Percentiles rank a stretch among this genome's conserved stretches.
phyloP scores from a whole-genome alignment of 2,113 vertebrate genomes.

The Mobula hypostoma region DNA sequence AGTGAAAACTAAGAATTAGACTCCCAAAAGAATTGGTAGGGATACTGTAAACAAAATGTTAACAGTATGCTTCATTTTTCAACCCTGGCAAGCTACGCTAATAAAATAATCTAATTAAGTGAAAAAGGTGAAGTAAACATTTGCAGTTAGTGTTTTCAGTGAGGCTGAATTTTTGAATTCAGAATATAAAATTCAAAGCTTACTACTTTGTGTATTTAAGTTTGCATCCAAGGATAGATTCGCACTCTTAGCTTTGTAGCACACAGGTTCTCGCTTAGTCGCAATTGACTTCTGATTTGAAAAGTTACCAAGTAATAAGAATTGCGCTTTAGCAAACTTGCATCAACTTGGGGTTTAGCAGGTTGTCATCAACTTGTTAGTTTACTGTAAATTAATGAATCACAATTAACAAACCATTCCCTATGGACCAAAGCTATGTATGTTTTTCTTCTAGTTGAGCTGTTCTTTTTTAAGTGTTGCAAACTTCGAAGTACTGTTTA shows the following conservation, averaged over 20 bases:
- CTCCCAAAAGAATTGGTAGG: background rate
- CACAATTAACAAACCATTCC: background rate
- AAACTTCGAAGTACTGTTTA: background rate
- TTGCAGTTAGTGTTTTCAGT: constrained; percentile 53
- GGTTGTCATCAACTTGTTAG: background rate
- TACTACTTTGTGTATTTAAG: background rate
- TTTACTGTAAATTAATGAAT: background rate
- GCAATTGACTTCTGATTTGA: background rate
- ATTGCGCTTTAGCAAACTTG: background rate
- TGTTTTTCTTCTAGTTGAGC: background rate
- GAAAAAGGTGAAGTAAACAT: constrained; percentile 53
- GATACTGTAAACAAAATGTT: background rate
- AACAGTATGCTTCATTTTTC: background rate
- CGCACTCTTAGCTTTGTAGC: too few species aligned
- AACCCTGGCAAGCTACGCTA: background rate
- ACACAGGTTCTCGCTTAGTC: too few species aligned
- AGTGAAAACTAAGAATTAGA: background rate
- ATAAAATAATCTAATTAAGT: constrained; percentile 52
- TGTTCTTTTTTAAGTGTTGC: background rate
- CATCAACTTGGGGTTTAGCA: background rate
- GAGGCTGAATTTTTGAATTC: too few species aligned
- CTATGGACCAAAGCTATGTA: background rate
- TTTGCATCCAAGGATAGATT: too few species aligned
- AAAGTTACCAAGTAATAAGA: background rate
- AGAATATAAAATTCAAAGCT: too few species aligned